These are phyloP conservation scores for Capreolus pygargus DNA, from an alignment of 2,113 vertebrate genomes.

Conservation along the genomic window DNA sequence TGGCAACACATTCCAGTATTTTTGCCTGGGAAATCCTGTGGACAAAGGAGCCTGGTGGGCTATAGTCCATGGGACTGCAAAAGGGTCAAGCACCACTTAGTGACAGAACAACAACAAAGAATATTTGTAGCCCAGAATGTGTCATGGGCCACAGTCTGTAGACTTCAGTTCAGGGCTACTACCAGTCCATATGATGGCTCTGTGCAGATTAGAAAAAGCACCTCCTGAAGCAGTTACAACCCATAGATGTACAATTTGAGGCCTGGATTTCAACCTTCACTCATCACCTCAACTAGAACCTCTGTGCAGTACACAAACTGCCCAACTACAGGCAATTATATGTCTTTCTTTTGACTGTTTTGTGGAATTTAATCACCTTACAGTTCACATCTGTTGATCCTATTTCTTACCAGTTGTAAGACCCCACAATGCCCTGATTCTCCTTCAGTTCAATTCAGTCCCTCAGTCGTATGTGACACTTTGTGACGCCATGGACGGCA, in stretches of 20 bases:
- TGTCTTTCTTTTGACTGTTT: background rate
- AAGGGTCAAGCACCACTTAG: background rate
- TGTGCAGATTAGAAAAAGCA: background rate
- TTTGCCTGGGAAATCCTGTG: background rate
- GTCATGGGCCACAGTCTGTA: background rate
- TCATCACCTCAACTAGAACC: background rate
- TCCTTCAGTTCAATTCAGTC: background rate
- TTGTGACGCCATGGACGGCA: background rate
- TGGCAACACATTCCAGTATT: background rate
- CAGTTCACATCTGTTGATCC: background rate
- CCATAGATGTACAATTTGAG: fast-evolving
- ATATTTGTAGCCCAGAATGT: background rate
- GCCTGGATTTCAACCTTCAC: background rate
- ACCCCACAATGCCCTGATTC: background rate
- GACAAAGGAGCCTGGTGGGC: background rate
- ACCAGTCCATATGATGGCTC: background rate
- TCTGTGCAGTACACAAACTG: background rate
- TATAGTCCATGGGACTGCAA: background rate
- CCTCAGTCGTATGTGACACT: background rate
- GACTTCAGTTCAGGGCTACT: background rate
- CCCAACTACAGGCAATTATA: fast-evolving
- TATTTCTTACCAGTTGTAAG: background rate
- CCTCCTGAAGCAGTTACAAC: background rate
- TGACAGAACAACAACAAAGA: background rate
- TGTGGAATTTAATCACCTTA: background rate